Evolutionary conservation across 2,797 vertebrate species (phyloP).

Genomic region (Pseudomugil tenellus): DNA sequence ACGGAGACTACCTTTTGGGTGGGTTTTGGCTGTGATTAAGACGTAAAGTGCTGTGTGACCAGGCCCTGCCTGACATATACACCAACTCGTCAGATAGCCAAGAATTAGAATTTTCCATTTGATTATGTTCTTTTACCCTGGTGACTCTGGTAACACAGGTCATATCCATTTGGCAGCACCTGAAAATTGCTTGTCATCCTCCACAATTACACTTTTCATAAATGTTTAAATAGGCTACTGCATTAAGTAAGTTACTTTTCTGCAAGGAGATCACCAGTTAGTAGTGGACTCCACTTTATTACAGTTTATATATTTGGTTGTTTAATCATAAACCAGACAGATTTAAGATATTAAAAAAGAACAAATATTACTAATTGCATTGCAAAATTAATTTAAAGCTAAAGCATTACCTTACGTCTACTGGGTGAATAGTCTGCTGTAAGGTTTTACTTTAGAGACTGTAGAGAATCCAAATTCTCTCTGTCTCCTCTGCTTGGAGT

Average conservation of each 20-base stretch:
- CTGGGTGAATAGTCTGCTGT: neutral
- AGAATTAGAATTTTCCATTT: neutral
- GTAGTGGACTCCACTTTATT: neutral
- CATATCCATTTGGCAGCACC: neutral
- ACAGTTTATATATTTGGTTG: neutral
- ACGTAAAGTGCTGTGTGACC: too few relatives aligned
- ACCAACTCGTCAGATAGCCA: neutral
- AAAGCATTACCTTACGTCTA: neutral
- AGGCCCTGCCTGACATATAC: neutral
- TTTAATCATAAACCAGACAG: neutral
- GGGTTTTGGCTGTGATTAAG: too few relatives aligned
- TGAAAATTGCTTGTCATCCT: neutral
- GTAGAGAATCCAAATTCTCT: slow-evolving; percentile 9
- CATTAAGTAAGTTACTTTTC: neutral
- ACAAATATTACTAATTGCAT: neutral
- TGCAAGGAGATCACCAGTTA: neutral
- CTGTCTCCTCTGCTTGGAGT: slow-evolving; percentile 15
- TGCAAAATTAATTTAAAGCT: neutral
- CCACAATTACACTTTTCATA: neutral
- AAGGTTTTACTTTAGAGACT: slow-evolving; percentile 6
- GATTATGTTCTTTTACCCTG: neutral
- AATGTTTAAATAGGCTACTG: neutral
- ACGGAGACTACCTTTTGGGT: too few relatives aligned
- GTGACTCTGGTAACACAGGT: neutral
- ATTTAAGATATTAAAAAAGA: too few relatives aligned